Evolutionary conservation across 2,113 vertebrate genomes (phyloP).

Genomic region (Rattus rattus): DNA sequence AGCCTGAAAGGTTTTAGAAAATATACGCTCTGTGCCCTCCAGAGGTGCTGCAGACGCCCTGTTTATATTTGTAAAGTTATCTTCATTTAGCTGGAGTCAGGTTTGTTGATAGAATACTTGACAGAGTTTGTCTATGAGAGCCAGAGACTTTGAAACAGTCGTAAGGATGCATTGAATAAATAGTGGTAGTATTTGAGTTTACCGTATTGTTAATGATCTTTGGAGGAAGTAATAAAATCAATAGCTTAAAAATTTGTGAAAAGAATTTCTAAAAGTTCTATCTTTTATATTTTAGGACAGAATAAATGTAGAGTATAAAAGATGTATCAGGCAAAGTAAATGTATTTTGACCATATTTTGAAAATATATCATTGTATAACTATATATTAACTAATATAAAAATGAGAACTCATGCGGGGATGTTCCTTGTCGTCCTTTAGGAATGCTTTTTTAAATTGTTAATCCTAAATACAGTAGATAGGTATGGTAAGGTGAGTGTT

Average conservation of each 20-base stretch:
- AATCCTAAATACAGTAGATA: not conserved
- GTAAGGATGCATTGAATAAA: not conserved
- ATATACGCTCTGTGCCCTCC: not conserved
- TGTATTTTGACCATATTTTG: not conserved
- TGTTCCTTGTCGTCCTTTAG: not conserved
- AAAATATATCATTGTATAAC: not conserved
- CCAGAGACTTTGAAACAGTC: conserved; percentile 3
- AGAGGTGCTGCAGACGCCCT: not conserved
- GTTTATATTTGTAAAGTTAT: not conserved
- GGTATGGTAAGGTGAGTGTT: not conserved
- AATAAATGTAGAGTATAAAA: not conserved
- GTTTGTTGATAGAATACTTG: not conserved
- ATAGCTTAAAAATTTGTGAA: not conserved
- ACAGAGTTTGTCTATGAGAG: not conserved
- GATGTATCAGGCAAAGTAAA: not conserved
- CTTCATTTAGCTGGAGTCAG: not conserved
- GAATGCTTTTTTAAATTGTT: not conserved
- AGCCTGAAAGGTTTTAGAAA: conserved; percentile 21
- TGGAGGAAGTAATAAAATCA: not conserved
- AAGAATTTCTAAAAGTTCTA: not conserved
- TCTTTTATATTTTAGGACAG: not conserved
- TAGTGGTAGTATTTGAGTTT: not conserved
- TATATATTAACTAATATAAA: too few relatives aligned
- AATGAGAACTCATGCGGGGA: not conserved
- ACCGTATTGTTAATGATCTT: not conserved